These are phyloP conservation scores for Camponotus fellah DNA, from an alignment of 2,888 invertebrate species.

Conservation along the genomic window DNA sequence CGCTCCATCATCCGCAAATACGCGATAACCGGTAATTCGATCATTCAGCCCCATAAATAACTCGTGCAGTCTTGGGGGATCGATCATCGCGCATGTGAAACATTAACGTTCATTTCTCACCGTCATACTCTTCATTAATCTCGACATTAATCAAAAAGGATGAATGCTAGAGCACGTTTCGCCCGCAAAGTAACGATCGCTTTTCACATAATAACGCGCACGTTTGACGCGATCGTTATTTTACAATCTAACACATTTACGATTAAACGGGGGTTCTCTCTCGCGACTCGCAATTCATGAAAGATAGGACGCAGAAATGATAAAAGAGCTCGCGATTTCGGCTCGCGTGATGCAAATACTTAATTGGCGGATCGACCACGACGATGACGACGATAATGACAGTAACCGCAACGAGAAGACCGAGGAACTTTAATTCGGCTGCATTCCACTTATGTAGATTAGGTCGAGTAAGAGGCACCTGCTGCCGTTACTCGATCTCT, in stretches of 20 bases:
- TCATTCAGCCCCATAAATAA: slow-evolving; percentile 29
- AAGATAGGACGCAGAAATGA: background rate
- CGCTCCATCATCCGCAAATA: background rate
- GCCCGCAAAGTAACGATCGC: slow-evolving; percentile 42
- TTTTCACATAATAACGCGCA: slow-evolving; percentile 38
- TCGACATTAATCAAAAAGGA: slow-evolving; percentile 32
- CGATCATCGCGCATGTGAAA: background rate
- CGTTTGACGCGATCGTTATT: slow-evolving; percentile 31
- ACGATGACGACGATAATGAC: background rate
- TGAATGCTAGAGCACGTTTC: background rate
- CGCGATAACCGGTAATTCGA: background rate
- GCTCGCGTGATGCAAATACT: slow-evolving; percentile 38
- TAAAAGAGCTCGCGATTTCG: background rate
- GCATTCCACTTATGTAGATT: slow-evolving; percentile 81
- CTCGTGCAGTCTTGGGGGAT: background rate
- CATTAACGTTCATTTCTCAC: slow-evolving; percentile 41
- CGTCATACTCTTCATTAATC: slow-evolving; percentile 22
- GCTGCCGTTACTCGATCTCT: slow-evolving; percentile 67
- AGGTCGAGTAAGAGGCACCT: slow-evolving; percentile 70
- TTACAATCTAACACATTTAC: slow-evolving; percentile 24
- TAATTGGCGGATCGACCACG: slow-evolving; percentile 56
- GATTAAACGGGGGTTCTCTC: background rate
- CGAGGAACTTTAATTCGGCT: slow-evolving; percentile 76
- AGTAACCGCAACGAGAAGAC: slow-evolving; percentile 7
- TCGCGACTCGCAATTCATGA: background rate